These are phyloP conservation scores for Zosterops hypoxanthus DNA, from an alignment of 2,113 vertebrate genomes.

Conservation along the genomic window DNA sequence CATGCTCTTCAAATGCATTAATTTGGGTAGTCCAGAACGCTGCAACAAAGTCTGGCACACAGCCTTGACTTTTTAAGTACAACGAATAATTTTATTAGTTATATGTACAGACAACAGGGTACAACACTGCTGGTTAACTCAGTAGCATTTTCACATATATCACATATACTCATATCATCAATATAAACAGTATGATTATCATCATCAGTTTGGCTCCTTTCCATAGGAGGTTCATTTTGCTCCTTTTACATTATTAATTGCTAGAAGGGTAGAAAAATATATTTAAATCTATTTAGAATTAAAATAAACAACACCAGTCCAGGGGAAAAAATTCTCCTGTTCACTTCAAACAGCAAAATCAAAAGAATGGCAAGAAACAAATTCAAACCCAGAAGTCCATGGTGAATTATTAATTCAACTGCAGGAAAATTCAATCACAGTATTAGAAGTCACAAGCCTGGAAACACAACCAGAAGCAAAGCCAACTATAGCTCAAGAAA, in stretches of 20 bases:
- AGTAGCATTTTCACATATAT: neutral
- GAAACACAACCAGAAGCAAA: neutral
- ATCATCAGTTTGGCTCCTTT: neutral
- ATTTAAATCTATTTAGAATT: neutral
- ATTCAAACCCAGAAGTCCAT: neutral
- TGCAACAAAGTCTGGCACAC: neutral
- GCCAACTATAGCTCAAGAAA: neutral
- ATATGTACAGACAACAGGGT: neutral
- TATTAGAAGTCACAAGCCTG: neutral
- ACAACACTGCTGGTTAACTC: neutral
- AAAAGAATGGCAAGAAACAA: neutral
- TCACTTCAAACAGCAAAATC: neutral
- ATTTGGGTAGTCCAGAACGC: neutral
- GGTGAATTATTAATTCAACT: neutral
- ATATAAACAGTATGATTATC: neutral
- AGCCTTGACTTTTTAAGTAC: neutral
- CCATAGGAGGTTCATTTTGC: neutral
- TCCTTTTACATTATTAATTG: neutral
- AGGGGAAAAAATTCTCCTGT: neutral
- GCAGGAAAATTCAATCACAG: neutral
- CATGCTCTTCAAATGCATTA: neutral
- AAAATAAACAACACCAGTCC: neutral
- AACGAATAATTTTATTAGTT: neutral
- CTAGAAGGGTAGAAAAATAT: neutral
- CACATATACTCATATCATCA: neutral